phyloP scores from a whole-genome alignment of 2,888 invertebrate species.

The Tachina fera region DNA sequence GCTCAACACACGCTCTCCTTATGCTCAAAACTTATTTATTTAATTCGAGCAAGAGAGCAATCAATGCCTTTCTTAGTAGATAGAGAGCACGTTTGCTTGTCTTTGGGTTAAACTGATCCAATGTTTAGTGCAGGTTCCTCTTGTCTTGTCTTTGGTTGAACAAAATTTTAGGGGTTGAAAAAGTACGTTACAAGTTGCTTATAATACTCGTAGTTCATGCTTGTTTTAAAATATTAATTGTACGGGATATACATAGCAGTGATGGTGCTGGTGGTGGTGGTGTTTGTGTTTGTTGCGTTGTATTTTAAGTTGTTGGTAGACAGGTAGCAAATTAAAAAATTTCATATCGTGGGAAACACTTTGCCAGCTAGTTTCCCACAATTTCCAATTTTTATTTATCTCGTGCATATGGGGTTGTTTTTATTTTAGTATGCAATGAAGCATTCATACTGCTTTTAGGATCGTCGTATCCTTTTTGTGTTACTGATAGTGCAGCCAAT shows the following conservation, averaged over 20 bases:
- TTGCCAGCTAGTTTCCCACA: slow-evolving; percentile 83
- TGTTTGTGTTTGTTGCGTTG: slow-evolving; percentile 69
- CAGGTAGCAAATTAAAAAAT: slow-evolving; percentile 73
- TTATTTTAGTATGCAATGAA: slow-evolving; percentile 76
- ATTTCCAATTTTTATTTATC: slow-evolving; percentile 78
- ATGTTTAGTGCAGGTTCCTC: slow-evolving; percentile 74
- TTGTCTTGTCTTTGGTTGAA: slow-evolving; percentile 72
- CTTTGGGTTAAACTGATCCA: slow-evolving; percentile 40
- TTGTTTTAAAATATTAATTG: slow-evolving; percentile 57
- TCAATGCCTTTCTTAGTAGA: slow-evolving; percentile 64
- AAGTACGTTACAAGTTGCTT: slow-evolving; percentile 71
- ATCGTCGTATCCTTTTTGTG: slow-evolving; percentile 70
- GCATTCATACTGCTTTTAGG: slow-evolving; percentile 66
- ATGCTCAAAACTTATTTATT: slow-evolving; percentile 17
- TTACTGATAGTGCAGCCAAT: slow-evolving; percentile 70
- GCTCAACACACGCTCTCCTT: slow-evolving; percentile 77
- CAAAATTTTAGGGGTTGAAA: slow-evolving; percentile 76
- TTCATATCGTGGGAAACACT: slow-evolving; percentile 83
- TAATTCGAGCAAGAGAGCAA: slow-evolving; percentile 63
- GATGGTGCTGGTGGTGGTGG: slow-evolving; percentile 70
- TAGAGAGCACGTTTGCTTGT: slow-evolving; percentile 70
- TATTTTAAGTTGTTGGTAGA: slow-evolving; percentile 75
- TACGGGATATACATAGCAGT: slow-evolving; percentile 43
- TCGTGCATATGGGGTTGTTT: slow-evolving; percentile 74
- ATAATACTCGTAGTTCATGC: slow-evolving; percentile 60